Evolutionary conservation across 2,113 vertebrate genomes (phyloP), one percentile per base, ranked within the genome.

Genomic region (Psittacara wagleri): DNA sequence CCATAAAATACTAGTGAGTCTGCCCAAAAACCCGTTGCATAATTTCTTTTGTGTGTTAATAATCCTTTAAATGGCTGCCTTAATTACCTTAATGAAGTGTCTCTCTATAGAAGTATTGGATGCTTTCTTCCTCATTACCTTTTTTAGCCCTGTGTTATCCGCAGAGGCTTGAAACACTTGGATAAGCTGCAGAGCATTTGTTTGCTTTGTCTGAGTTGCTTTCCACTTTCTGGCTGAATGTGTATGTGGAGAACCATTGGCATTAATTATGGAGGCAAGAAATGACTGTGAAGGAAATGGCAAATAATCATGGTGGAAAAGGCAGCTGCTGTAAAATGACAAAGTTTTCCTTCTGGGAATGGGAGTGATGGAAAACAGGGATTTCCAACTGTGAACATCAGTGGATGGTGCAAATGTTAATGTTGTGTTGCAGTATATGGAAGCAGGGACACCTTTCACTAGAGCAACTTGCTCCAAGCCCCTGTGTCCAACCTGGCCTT

Each of bases 81-180:
- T 94, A 87, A 93, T 96, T 94, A 91, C 88, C 83, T 82, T 96
- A 96, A 96, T 80, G 93, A 95, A 90, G 77, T 84, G 68, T 80
- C 78, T 94, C 74, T 88, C 94, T 82, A 90, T 83, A 64, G 82
- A 95, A 83, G 44, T 79, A 79, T 55, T 78, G 75, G 61, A 31
- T 57, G 31, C 54, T 95, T 94, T 83, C 86, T 72, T 91, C 37
- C n/a, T 86, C 55, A 24, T 69, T 89, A n/a, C 83, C 83, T 51
- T 86, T 76, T 80, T 87, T 54, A 95, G 79, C 69, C 35, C 57
- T 4, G 33, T 51, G 80, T 31, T 94, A 77, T 41, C 95, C 79
- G 63, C 4, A 3, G 43, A 70, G 64, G 4, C 68, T 92, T 18
- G 13, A 17, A 82, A 17, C 59, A 8, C 31, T 13, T 35, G 33